These are phyloP conservation scores for Zoanthus sociatus DNA, from an alignment of 92 coral and sea anemone species.

Conservation along the genomic window DNA sequence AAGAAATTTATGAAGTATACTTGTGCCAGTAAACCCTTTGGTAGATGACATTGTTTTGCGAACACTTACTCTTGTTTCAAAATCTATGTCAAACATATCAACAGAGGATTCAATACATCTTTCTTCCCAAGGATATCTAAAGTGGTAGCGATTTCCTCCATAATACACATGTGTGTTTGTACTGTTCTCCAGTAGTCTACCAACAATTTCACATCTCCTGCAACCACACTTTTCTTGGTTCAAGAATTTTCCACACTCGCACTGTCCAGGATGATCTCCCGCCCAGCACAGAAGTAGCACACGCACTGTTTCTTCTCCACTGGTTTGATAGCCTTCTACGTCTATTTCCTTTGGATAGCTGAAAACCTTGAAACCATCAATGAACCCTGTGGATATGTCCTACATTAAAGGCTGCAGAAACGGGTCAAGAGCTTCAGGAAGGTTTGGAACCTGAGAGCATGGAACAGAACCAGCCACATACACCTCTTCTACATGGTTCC, in stretches of 20 bases:
- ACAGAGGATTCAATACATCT: constrained; percentile 41
- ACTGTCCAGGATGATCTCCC: constrained; percentile 33
- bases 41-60: constrained; percentile 61
- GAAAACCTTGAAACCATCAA: constrained; percentile 63
- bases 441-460: constrained; percentile 44
- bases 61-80: constrained; percentile 64
- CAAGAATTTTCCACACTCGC: constrained; percentile 71
- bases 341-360: constrained; percentile 5
- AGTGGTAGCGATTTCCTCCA: constrained; percentile 73
- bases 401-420: constrained; percentile 68
- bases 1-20: constrained; percentile 65
- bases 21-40: constrained; percentile 74
- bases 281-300: background rate
- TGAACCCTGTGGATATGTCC: constrained; percentile 58
- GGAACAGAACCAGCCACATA: constrained; percentile 74
- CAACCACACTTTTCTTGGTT: constrained; percentile 76
- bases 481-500: constrained; percentile 68
- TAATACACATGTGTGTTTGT: constrained; percentile 50
- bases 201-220: constrained; percentile 58
- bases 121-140: constrained; percentile 45
- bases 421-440: constrained; percentile 65
- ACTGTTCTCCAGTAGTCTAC: too few species aligned
- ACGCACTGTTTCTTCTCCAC: background rate
- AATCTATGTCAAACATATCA: constrained; percentile 50
- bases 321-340: background rate